A percentile compares a stretch with the other conserved stretches of the same genome.
Conservation (phyloP, 2,113 vertebrate genomes). For the Scalopus aquaticus region DNA sequence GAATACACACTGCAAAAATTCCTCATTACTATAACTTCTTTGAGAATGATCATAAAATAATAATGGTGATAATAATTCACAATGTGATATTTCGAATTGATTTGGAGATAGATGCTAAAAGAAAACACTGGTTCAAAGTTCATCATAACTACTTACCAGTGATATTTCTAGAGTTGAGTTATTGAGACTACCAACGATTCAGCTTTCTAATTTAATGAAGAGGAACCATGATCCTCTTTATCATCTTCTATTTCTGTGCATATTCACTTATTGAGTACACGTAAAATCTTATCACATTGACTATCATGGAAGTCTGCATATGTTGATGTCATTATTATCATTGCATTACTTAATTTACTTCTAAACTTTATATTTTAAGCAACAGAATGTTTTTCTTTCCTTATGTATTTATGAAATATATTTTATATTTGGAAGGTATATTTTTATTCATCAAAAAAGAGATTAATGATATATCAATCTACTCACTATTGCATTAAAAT, state of each 20-base stretch:
- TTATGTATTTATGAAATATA: neutral
- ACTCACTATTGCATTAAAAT: neutral
- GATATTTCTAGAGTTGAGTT: neutral
- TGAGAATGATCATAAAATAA: conserved; percentile 48
- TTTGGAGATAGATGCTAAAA: neutral
- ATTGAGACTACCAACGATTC: neutral
- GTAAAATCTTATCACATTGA: neutral
- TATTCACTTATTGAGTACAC: neutral
- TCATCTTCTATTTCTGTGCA: neutral
- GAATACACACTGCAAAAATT: conserved; percentile 54
- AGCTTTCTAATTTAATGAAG: neutral
- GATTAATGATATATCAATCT: neutral
- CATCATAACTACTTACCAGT: neutral
- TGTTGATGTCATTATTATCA: neutral
- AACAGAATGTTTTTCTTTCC: neutral
- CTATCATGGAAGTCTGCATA: neutral
- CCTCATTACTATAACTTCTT: conserved; percentile 11
- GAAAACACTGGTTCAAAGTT: neutral
- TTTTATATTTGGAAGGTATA: neutral
- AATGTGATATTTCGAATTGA: conserved; percentile 6
- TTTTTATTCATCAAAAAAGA: neutral
- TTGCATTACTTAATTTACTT: neutral
- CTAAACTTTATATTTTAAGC: neutral
- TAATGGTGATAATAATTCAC: no score
- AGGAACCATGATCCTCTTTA: neutral